phyloP scores from a whole-genome alignment of 1,140 invertebrate species.

The Cataglyphis hispanica region DNA sequence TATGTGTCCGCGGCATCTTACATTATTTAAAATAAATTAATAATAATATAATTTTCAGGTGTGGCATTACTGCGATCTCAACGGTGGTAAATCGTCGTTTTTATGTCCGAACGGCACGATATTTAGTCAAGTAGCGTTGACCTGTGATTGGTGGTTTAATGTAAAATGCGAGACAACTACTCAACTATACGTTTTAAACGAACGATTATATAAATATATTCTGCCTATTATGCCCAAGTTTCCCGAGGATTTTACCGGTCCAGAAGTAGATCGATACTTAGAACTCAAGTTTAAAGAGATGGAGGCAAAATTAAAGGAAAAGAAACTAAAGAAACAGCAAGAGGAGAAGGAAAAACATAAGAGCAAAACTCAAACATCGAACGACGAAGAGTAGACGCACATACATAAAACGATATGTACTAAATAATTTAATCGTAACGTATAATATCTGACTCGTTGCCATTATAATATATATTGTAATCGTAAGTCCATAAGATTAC shows the following conservation, averaged over 20 bases:
- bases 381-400: slow-evolving; percentile 58
- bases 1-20: background rate
- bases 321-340: slow-evolving; percentile 84
- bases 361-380: slow-evolving; percentile 73
- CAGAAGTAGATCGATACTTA: slow-evolving; percentile 94
- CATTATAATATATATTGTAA: slow-evolving; percentile 66
- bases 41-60: slow-evolving; percentile 87
- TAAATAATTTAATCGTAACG: slow-evolving; percentile 63
- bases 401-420: slow-evolving; percentile 20
- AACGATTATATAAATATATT: slow-evolving; percentile 95
- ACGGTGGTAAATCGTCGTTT: slow-evolving; percentile 96
- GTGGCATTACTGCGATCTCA: slow-evolving; percentile 97
- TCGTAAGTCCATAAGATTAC: background rate
- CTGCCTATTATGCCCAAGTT: slow-evolving; percentile 94
- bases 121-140: slow-evolving; percentile 94
- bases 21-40: slow-evolving; percentile 8
- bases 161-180: slow-evolving; percentile 93
- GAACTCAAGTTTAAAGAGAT: slow-evolving; percentile 94
- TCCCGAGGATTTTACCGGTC: slow-evolving; percentile 94
- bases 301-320: slow-evolving; percentile 90
- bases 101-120: slow-evolving; percentile 96
- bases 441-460: slow-evolving; percentile 72
- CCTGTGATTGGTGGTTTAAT: slow-evolving; percentile 97
- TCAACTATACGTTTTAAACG: slow-evolving; percentile 95
- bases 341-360: slow-evolving; percentile 79